Base-by-base conservation (phyloP, 2,888 invertebrate genomes). In the Gortyna flavago region DNA sequence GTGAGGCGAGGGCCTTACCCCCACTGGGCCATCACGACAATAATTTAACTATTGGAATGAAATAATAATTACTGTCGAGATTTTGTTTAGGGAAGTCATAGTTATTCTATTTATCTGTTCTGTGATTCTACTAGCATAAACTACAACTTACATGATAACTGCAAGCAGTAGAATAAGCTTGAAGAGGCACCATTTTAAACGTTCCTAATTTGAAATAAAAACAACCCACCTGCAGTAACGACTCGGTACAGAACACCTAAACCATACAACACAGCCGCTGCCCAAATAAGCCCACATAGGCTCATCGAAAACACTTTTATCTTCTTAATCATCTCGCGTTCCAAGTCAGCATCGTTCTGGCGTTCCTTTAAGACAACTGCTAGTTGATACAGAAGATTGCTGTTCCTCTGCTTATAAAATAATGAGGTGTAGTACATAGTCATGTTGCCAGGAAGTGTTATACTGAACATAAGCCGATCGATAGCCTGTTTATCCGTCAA, bases 281-380 rank as follows among this genome's bases (percentile, higher is more conserved):
- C 1, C 25, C 2, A 13, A 29, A 54, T 11, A 1, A 81, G 29
- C 32, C 57, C 35, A 41, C 2, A 21, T 13, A 83, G 35, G 25
- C n/a, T 62, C 0, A 75, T 29, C 8, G 68, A 75, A 51, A 61
- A 87, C 25, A 81, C 13, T 78, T 81, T 87, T 4, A 89, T 79
- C 54, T 85, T 89, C 65, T 62, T 82, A 9, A 87, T 79, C 85
- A 87, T 84, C 68, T 78, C 78, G 18, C 67, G 73, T 74, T 88
- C 88, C 18, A 83, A 70, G 7, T 48, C 70, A 9, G 62, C 48
- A 29, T 90, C 84, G 16, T 86, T 86, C 51, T 89, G 80, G 18
- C 64, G 72, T 11, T 71, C 72, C 72, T 88, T 89, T 51, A 89
- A 44, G 3, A 74, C 74, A 57, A 81, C 85, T 2, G 77, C 77